Base-by-base conservation (phyloP, 2,888 invertebrate genomes). In the Nomada hirtipes region DNA sequence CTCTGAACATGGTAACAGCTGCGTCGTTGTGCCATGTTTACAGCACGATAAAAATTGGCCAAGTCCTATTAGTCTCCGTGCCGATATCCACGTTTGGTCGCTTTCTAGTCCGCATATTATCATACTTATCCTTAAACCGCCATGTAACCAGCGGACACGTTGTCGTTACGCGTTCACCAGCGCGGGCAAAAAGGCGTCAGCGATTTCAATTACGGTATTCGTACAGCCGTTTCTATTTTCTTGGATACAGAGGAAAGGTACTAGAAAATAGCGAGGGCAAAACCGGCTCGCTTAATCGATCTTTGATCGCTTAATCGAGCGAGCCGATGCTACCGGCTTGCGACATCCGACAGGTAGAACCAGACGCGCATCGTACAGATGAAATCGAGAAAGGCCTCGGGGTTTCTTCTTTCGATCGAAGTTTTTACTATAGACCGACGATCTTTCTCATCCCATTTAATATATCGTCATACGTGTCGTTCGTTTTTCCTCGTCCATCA, bases 271-370 rank as follows among this genome's bases (percentile, higher is more conserved):
- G 52, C 57, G 67, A 50, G 47, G 79, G 80, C 79, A 84, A 88
- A 87, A 86, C 82, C 84, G 80, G 78, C 80, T 79, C 77, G 79
- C 63, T 65, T 84, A 84, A 88, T 87, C 86, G 82, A 83, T 78
- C 81, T 75, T 68, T 86, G 86, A 87, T 86, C 88, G 80, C 82
- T 88, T 67, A 86, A 87, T 87, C 81, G 78, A 76, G 79, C 44
- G 36, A 50, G 57, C 78, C 82, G 88, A 86, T 83, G 86, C 86
- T 76, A 87, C 88, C 73, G 29, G 65, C 72, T 87, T 86, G 73
- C 88, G 86, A 85, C 80, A 79, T 88, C 77, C 63, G 59, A 84
- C 78, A 70, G 42, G 72, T 55, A 73, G 67, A 75, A 69, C 53
- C 53, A 69, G 61, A 57, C 65, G 52, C 42, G 26, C 64, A 67